These are phyloP conservation scores for Dipus sagitta DNA, from an alignment of 2,797 vertebrate genomes.

Conservation along the genomic window DNA sequence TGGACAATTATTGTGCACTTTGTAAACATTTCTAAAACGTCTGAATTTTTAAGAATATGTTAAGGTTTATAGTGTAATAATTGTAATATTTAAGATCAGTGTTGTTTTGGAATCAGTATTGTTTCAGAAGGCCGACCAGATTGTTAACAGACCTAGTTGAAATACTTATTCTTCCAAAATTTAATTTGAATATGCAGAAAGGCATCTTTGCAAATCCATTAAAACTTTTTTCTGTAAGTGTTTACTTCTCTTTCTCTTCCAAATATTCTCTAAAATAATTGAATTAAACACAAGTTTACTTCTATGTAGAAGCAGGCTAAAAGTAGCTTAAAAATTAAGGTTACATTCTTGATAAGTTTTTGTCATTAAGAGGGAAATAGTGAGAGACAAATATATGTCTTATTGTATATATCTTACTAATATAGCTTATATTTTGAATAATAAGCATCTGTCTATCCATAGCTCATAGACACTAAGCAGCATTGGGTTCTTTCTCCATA, in stretches of 20 bases:
- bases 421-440: not conserved
- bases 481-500: not conserved
- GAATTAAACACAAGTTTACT: constrained; percentile 9
- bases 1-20: not conserved
- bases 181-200: not conserved
- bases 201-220: not conserved
- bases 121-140: not conserved
- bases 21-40: not conserved
- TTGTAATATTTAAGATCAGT: not conserved
- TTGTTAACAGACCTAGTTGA: not conserved
- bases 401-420: not conserved
- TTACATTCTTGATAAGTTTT: not conserved
- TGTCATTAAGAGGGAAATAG: not conserved
- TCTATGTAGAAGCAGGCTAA: not conserved
- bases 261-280: constrained; percentile 44
- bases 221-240: not conserved
- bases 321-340: not conserved
- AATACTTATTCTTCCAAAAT: constrained; percentile 23
- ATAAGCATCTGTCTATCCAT: not conserved
- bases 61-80: not conserved
- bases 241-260: not conserved
- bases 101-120: not conserved
- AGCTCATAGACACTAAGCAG: constrained; percentile 17
- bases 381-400: not conserved
- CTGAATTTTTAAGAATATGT: constrained; percentile 25